These are phyloP conservation scores for Scylla paramamosain DNA, from an alignment of 1,140 invertebrate species.

Conservation along the genomic window DNA sequence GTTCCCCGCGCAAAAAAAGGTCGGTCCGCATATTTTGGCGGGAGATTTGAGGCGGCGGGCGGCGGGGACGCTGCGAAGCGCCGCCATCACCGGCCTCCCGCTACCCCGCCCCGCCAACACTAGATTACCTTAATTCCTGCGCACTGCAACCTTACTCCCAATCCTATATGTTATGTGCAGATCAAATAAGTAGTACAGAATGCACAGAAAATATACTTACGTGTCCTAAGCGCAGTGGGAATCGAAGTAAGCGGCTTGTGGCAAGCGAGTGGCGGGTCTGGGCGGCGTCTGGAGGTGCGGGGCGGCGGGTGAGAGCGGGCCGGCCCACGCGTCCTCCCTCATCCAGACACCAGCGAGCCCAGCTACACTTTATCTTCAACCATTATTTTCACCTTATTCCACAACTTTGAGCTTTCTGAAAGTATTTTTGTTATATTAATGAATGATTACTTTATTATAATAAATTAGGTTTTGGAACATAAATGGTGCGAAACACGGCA, in stretches of 20 bases:
- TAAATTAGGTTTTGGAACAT: slow-evolving; percentile 1
- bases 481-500: neutral
- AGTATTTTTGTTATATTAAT: slow-evolving; percentile 51
- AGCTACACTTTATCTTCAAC: slow-evolving; percentile 54
- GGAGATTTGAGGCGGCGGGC: slow-evolving; percentile 65
- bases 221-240: neutral
- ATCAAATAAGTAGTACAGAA: neutral
- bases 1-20: slow-evolving; percentile 32
- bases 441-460: slow-evolving; percentile 16
- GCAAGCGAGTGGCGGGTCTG: neutral
- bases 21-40: slow-evolving; percentile 52
- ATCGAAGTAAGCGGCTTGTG: neutral
- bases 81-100: slow-evolving; percentile 62
- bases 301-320: slow-evolving; percentile 37
- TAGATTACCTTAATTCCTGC: neutral
- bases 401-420: neutral
- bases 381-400: slow-evolving; percentile 55
- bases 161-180: neutral
- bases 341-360: slow-evolving; percentile 49
- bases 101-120: neutral
- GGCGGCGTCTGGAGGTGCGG: neutral
- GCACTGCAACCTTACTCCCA: neutral
- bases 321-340: neutral
- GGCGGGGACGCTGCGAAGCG: neutral
- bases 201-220: neutral